A percentile compares a stretch with the other conserved stretches of the same genome.
Conservation (phyloP, 2,888 invertebrate genomes). For the Stenoptilia bipunctidactyla region DNA sequence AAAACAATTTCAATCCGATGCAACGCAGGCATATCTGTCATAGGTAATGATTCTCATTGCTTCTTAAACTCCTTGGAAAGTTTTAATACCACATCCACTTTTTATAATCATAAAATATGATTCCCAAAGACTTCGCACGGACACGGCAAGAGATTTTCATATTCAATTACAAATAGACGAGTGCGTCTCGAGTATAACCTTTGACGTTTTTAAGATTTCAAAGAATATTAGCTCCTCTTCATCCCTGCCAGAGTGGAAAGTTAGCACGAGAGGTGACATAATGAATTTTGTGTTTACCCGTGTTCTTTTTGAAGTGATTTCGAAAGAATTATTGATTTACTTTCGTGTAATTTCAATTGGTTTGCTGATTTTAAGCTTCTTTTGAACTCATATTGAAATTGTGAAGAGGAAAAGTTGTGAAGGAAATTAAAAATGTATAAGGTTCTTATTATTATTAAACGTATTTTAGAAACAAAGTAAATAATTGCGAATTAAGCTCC, state of each 20-base stretch:
- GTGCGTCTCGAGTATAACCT: conserved; percentile 58
- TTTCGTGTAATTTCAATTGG: too few species aligned
- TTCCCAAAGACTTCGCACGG: neutral
- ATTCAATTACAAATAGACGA: conserved; percentile 70
- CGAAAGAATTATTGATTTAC: too few species aligned
- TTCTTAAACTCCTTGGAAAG: neutral
- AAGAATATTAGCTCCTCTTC: conserved; percentile 44
- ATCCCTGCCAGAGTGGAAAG: conserved; percentile 25
- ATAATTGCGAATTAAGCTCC: too few species aligned
- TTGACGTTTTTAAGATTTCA: conserved; percentile 55
- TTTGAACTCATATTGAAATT: too few species aligned
- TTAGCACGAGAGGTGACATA: conserved; percentile 40
- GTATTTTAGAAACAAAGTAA: too few species aligned
- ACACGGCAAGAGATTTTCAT: conserved; percentile 55
- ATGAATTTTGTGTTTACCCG: conserved; percentile 41
- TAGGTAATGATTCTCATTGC: too few species aligned
- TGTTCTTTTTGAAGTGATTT: conserved; percentile 5
- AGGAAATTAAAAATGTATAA: too few species aligned
- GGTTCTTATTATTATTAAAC: too few species aligned
- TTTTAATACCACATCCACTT: neutral
- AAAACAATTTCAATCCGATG: too few species aligned
- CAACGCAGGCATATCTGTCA: too few species aligned
- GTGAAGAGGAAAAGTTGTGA: too few species aligned
- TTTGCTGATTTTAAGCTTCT: too few species aligned
- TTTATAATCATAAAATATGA: neutral